Evolutionary conservation across 2,888 invertebrate genomes (phyloP), one percentile per base, ranked within the genome.

Genomic region (Ochropacha duplaris): DNA sequence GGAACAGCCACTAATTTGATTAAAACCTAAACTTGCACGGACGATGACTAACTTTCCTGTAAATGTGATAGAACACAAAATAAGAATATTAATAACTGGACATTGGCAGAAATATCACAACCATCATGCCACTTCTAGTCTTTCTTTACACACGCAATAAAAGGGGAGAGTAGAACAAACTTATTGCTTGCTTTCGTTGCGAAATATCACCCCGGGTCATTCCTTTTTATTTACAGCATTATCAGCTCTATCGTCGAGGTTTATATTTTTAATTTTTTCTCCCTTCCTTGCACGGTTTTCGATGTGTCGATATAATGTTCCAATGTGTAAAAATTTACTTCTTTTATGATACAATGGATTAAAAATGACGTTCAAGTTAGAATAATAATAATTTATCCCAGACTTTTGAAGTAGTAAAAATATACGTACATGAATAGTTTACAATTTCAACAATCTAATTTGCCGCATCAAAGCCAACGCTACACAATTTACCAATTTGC

Each of bases 171-270:
- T 61, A 62, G 55, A 58, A 56, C 61, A 61, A 74, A 72, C 75
- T 74, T 77, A 77, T 79, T 74, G 77, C 67, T 62, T 73, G 72
- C 76, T 74, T 69, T 69, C 72, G 61, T 61, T 59, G 69, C 75
- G 59, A 71, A 75, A 77, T 71, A 75, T 72, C 72, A 68, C 67
- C 69, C 68, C 61, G 66, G 72, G 66, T 74, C 74, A 73, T 74
- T 72, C 72, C 63, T 61, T 67, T 69, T 60, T 62, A n/a, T 57
- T 66, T 68, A 66, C 66, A 62, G 62, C 71, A 68, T 66, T 72
- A 71, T 68, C 67, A 69, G 72, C 65, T 61, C 60, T 56, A 67
- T 69, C 72, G 59, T 62, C 68, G 56, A 65, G 60, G 39, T 59
- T 68, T 55, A 50, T 51, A 28, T 51, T 50, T 31, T 31, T 12